Evolutionary conservation across 2,113 vertebrate species (phyloP).

Genomic region (Capreolus pygargus): DNA sequence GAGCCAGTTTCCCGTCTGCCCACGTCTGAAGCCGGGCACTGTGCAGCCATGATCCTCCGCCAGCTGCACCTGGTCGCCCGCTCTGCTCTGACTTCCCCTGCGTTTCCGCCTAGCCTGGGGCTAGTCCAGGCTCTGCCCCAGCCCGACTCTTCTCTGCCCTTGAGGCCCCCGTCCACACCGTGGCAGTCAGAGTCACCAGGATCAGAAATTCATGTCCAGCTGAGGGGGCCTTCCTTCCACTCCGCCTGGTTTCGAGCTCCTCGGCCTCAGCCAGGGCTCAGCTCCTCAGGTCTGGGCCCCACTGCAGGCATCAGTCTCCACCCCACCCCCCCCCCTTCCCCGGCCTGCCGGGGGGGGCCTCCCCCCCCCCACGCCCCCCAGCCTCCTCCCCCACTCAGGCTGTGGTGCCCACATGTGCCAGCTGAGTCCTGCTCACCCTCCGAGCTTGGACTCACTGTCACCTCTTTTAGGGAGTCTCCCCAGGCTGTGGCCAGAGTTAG

Average conservation of each 20-base stretch:
- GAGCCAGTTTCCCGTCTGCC: background rate
- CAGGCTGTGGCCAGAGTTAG: background rate
- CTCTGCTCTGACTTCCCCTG: background rate
- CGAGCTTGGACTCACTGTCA: fast-evolving
- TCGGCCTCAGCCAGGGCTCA: fast-evolving
- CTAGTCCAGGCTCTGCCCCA: background rate
- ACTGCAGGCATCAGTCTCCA: fast-evolving
- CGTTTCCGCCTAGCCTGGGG: background rate
- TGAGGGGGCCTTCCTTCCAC: fast-evolving
- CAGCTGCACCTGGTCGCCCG: fast-evolving
- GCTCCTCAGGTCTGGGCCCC: background rate
- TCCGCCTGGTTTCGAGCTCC: background rate
- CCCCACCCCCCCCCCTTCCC: background rate
- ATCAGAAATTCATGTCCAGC: background rate
- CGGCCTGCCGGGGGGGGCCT: background rate
- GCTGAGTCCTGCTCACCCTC: background rate
- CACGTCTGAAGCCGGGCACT: fast-evolving
- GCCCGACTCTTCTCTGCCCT: fast-evolving
- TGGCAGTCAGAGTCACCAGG: background rate
- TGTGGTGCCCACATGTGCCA: background rate
- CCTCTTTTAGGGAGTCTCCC: background rate
- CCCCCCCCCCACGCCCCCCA: too few species aligned
- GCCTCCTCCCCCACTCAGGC: background rate
- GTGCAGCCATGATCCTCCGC: background rate
- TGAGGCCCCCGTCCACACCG: fast-evolving